phyloP scores from a whole-genome alignment of 2,888 invertebrate genomes.

The Sphecodes monilicornis region DNA sequence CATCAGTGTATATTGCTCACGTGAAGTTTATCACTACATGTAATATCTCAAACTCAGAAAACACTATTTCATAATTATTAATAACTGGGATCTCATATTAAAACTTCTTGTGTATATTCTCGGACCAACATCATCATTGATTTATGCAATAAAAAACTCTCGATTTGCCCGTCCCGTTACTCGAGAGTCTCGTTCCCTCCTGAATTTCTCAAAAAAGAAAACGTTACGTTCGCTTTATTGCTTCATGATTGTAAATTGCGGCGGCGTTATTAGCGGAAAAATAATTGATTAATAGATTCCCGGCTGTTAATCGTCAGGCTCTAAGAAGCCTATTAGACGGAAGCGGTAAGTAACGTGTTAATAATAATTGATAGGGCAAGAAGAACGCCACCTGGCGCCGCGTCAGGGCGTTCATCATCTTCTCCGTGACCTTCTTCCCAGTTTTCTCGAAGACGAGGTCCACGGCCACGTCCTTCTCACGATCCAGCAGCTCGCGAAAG shows the following conservation, averaged over 20 bases:
- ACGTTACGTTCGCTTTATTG: not conserved
- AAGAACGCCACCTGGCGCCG: conserved; percentile 70
- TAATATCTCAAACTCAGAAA: no score
- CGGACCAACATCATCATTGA: not conserved
- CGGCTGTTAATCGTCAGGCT: conserved; percentile 2
- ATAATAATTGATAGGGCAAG: not conserved
- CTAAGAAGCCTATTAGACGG: not conserved
- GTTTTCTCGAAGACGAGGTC: conserved; percentile 70
- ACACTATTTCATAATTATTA: not conserved
- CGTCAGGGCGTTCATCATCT: conserved; percentile 63
- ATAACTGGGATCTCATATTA: not conserved
- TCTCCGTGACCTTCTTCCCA: conserved; percentile 68
- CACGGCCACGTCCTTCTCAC: conserved; percentile 63
- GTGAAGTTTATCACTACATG: no score
- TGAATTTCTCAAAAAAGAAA: not conserved
- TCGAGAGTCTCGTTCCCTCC: not conserved
- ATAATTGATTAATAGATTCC: conserved; percentile 8
- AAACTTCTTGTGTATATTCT: not conserved
- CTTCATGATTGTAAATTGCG: not conserved
- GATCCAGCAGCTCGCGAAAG: conserved; percentile 57
- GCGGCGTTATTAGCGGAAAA: not conserved
- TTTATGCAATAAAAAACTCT: not conserved
- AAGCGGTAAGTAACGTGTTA: not conserved
- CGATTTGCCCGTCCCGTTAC: not conserved
- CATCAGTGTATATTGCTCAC: no score